These are phyloP conservation scores for Drosophila ezoana DNA, from an alignment of 2,888 invertebrate species.

Conservation along the genomic window DNA sequence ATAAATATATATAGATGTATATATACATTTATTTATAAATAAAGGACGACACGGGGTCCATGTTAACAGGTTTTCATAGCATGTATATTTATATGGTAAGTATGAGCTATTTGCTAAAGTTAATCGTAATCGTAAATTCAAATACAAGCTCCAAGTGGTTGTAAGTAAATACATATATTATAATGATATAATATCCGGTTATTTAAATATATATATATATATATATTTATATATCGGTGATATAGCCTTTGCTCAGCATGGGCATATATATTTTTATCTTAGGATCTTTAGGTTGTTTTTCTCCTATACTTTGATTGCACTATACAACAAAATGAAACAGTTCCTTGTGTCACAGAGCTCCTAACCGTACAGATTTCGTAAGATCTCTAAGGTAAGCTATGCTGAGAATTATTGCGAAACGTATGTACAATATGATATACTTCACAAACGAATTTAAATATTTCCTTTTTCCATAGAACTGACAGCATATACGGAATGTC, in stretches of 20 bases:
- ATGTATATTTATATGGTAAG: constrained; percentile 30
- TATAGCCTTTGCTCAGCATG: constrained; percentile 53
- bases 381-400: background rate
- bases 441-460: background rate
- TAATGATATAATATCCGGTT: constrained; percentile 44
- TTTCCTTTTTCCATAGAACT: background rate
- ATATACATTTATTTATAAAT: constrained; percentile 48
- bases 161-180: constrained; percentile 42
- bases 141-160: constrained; percentile 73
- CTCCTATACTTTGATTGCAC: constrained; percentile 37
- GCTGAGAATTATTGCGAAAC: constrained; percentile 9
- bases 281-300: constrained; percentile 23
- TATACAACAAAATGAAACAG: constrained; percentile 34
- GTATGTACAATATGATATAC: constrained; percentile 36
- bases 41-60: constrained; percentile 49
- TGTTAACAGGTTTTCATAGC: constrained; percentile 62
- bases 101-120: constrained; percentile 47
- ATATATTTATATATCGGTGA: constrained; percentile 15
- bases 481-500: constrained; percentile 4
- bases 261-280: constrained; percentile 38
- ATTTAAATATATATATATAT: constrained; percentile 21
- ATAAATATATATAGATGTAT: constrained; percentile 20
- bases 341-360: constrained; percentile 29
- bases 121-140: constrained; percentile 69
- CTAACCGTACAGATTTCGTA: constrained; percentile 5